Base-by-base conservation (phyloP, 2,888 invertebrate species). In the Esperia sulphurella region DNA sequence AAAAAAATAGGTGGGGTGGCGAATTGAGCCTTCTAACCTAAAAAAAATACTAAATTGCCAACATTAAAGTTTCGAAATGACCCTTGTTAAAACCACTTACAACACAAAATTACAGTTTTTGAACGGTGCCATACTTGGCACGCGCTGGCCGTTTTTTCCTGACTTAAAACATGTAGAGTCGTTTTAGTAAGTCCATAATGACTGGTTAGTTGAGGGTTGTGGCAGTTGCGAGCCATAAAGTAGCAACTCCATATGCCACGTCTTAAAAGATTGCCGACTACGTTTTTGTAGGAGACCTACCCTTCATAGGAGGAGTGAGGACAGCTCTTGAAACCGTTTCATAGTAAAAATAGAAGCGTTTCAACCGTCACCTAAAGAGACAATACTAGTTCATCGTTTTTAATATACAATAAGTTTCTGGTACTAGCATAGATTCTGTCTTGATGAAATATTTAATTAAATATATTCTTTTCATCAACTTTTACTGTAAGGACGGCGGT, bases 171-270 rank as follows among this genome's bases (percentile, higher is more conserved):
- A 46, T 13, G 28, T 29, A 13, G 28, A 41, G 50, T 59, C 50
- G 51, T 55, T 61, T 61, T 46, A 53, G 52, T 59, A 51, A 60
- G 43, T 54, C 41, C 28, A 28, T 63, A 61, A 72, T 68, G 59
- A 64, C 49, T 21, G 61, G 67, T 62, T 62, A 60, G 67, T 61
- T 62, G 21, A 30, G 49, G 49, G 52, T 58, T 53, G 52, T 52
- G 58, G 51, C 46, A 54, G 58, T 59, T 52, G 53, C 50, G 51
- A 56, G 50, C 56, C 57, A 58, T 69, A 69, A 70, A 71, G 71
- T 71, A 70, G 70, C 66, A 43, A 47, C 43, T 52, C 65, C 71
- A 75, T 78, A 78, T 72, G 72, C 72, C 61, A 65, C 69, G 59
- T 50, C 42, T 37, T 12, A 14, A 51, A 56, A 58, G 55, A 63